Base-by-base conservation (phyloP, 2,113 vertebrate species). In the Barnardius zonarius region DNA sequence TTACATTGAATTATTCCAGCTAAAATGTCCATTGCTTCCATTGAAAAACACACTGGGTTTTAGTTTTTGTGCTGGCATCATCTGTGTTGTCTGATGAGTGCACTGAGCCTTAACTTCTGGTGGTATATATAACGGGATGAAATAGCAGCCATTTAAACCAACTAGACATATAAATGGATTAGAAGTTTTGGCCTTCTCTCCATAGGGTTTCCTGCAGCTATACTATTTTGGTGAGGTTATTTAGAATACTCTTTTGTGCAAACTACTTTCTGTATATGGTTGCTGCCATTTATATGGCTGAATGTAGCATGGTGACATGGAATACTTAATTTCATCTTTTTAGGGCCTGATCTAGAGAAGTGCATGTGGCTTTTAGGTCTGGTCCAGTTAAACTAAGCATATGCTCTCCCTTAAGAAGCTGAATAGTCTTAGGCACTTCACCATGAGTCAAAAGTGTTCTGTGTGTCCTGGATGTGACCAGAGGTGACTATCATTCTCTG, bases 71-170 rank as follows among this genome's bases (percentile, higher is more conserved):
- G 63, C 69, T 74, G 70, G 44, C 44, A 41, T 59, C 63, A 19
- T 79, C 66, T 73, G 15, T 85, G 20, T 82, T 80, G 86, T 57
- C 68, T 61, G 72, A 80, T 76, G 85, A 76, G 16, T 64, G 67
- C 55, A 30, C 51, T 52, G 88, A 86, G 93, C 94, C 96, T 95
- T 96, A 96, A 94, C 68, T 90, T 88, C 61, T 83, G 48, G 55
- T 81, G 61, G 39, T 87, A 64, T 72, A 66, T 87, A 61, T 75
- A 69, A 89, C 63, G 76, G 81, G 70, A 93, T 79, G 77, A 91
- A 76, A 48, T 19, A 83, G 55, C 77, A 70, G 73, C 51, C 86
- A 72, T 46, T 67, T 79, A 83, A 83, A 70, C 35, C 35, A 91
- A 54, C 9, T 18, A 70, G 63, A 72, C 13, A 15, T 62, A 27